Conservation (phyloP, 2,888 invertebrate genomes). For the Scaptomyza cyrtandrae region DNA sequence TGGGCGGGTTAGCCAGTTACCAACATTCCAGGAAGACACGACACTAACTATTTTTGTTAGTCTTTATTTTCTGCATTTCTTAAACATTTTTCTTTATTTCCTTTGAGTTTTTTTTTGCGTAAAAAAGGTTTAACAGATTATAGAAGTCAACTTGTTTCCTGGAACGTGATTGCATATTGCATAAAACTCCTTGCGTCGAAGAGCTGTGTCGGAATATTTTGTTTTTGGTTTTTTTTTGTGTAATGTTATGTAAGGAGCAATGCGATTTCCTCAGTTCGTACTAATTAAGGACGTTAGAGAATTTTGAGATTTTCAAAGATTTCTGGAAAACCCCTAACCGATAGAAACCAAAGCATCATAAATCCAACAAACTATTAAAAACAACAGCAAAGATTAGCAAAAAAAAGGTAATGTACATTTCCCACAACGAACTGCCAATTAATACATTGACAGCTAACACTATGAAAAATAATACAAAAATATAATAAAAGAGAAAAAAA, state of each 20-base stretch:
- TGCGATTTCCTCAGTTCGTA: constrained; percentile 4
- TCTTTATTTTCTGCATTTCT: constrained; percentile 15
- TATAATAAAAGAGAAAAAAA: constrained; percentile 26
- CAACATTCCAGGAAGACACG: constrained; percentile 49
- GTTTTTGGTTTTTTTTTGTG: constrained; percentile 4
- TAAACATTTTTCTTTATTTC: constrained; percentile 11
- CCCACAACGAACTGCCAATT: constrained; percentile 22
- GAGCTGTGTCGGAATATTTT: constrained; percentile 39
- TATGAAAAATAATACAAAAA: constrained; percentile 23
- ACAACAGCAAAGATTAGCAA: constrained; percentile 1
- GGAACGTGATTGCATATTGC: constrained; percentile 39
- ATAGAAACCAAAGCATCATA: constrained; percentile 14
- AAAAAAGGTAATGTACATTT: constrained; percentile 9
- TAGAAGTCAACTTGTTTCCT: constrained; percentile 57
- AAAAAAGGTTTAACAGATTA: constrained; percentile 53
- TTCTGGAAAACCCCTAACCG: neutral
- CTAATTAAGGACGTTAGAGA: constrained; percentile 5
- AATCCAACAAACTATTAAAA: constrained; percentile 6
- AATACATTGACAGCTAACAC: constrained; percentile 34
- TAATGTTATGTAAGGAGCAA: constrained; percentile 50
- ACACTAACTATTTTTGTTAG: neutral
- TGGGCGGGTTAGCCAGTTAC: constrained; percentile 27
- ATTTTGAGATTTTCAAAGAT: neutral
- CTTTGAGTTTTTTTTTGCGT: constrained; percentile 53
- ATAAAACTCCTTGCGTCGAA: constrained; percentile 28